Evolutionary conservation across 2,888 invertebrate genomes (phyloP), one percentile per base, ranked within the genome.

Genomic region (Podabrus alpinus): DNA sequence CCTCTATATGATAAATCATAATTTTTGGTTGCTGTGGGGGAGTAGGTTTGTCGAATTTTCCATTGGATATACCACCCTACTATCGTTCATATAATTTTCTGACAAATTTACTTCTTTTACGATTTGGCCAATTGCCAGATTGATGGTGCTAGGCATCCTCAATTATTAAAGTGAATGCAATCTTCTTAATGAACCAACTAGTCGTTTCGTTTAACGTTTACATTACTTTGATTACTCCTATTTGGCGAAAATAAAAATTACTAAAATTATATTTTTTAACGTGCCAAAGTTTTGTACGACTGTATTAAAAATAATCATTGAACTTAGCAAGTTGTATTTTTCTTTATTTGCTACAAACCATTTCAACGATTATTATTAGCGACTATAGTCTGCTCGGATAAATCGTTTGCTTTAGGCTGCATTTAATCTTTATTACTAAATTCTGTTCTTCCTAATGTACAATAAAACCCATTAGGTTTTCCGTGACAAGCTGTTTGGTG

Each of bases 381-480:
- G 45, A 45, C 45, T 45, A 1, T n/a, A 45, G 45, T 45, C 64
- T 59, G 59, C 70, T 70, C 19, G 59, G 17, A 70, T 62, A 62
- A 64, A 64, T 70, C 64, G 64, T 70, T 70, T 70, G 64, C 45
- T 45, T 29, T 21, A 60, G 61, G 72, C 62, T 75, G 73, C 62
- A 68, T 69, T 74, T 77, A 77, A 77, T 77, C 74, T 74, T 77
- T 77, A 77, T 77, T 77, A 71, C 69, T 71, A 68, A 72, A 69
- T 72, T 70, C 68, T 74, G 68, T 45, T 45, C 45, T 71, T 69
- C 74, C 72, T 77, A 77, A 77, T 72, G 77, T 71, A 68, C 77
- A 72, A 67, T 77, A 77, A 77, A 77, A 77, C 71, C 68, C 77
- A 77, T 77, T 77, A 77, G 72, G 68, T 77, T 74, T 67, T 64